Percentiles rank a stretch among this genome's conserved stretches.
Evolutionary conservation across 2,888 invertebrate genomes (phyloP).

Genomic region (Nematopogon swammerdamellus): DNA sequence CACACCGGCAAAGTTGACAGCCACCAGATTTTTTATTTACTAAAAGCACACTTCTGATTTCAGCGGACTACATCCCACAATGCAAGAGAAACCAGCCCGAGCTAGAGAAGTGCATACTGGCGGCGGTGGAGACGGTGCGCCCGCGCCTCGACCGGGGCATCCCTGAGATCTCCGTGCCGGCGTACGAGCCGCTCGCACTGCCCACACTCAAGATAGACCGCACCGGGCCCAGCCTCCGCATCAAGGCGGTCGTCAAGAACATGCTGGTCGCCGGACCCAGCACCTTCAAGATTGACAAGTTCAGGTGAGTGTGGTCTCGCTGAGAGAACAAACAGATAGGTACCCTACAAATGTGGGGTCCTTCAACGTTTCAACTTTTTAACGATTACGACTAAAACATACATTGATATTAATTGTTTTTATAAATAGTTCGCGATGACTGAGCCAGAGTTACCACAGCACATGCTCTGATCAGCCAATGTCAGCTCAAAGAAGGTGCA

Average conservation of each 20-base stretch:
- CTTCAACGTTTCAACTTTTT: too few species aligned
- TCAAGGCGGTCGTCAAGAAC: constrained; percentile 65
- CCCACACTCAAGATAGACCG: constrained; percentile 67
- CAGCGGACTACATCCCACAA: constrained; percentile 61
- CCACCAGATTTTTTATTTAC: too few species aligned
- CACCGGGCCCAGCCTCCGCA: constrained; percentile 63
- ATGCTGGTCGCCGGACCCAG: constrained; percentile 63
- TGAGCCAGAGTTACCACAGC: too few species aligned
- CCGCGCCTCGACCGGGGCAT: constrained; percentile 60
- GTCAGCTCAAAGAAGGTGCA: too few species aligned
- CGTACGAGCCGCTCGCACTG: constrained; percentile 66
- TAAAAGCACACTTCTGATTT: constrained; percentile 12
- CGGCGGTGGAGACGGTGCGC: constrained; percentile 56
- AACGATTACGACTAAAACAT: too few species aligned
- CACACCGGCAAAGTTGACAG: too few species aligned
- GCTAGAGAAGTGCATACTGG: constrained; percentile 57
- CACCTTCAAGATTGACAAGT: constrained; percentile 59
- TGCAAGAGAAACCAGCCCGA: constrained; percentile 62
- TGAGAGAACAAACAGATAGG: too few species aligned
- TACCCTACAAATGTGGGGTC: constrained; percentile 1
- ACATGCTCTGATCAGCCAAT: too few species aligned
- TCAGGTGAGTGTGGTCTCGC: constrained; percentile 68
- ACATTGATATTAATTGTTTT: too few species aligned
- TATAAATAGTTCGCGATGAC: too few species aligned
- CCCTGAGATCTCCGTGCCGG: constrained; percentile 61